A percentile compares a stretch with the other conserved stretches of the same genome.
Evolutionary conservation across 2,888 invertebrate genomes (phyloP).

Genomic region (Stegophylla sp.): DNA sequence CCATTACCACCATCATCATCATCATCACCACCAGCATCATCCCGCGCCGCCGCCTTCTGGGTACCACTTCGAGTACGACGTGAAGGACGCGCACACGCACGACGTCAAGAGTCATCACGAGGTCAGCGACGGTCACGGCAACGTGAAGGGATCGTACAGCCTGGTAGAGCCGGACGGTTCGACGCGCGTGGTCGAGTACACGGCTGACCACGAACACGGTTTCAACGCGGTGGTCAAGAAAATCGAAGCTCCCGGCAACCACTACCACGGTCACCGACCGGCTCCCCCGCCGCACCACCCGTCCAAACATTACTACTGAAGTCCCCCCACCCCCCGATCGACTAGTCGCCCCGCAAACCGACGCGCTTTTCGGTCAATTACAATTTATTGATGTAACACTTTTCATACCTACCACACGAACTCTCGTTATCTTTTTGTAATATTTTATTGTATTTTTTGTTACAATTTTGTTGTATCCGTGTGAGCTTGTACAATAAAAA

Average conservation of each 20-base stretch:
- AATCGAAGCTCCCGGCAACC: background rate
- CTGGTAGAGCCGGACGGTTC: conserved; percentile 48
- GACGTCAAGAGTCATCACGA: conserved; percentile 50
- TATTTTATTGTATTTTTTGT: too few species aligned
- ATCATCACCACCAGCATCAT: background rate
- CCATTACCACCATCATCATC: background rate
- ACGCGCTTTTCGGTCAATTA: too few species aligned
- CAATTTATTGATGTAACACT: too few species aligned
- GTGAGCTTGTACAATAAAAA: too few species aligned
- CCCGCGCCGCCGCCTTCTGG: conserved; percentile 16
- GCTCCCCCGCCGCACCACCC: background rate
- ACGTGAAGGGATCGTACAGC: conserved; percentile 49
- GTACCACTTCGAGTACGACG: conserved; percentile 39
- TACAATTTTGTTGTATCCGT: too few species aligned
- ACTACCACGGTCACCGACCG: background rate
- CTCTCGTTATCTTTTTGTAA: too few species aligned
- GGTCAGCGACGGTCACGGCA: conserved; percentile 45
- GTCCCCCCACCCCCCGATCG: too few species aligned
- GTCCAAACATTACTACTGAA: too few species aligned
- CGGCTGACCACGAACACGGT: conserved; percentile 22
- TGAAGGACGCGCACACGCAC: conserved; percentile 30
- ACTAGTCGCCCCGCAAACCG: too few species aligned
- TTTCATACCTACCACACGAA: too few species aligned
- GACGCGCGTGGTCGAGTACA: conserved; percentile 42
- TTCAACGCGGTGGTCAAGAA: conserved; percentile 47